Evolutionary conservation across 2,113 vertebrate species (phyloP), one percentile per base, ranked within the genome.

Genomic region (Forbesichthys papilliferus): DNA sequence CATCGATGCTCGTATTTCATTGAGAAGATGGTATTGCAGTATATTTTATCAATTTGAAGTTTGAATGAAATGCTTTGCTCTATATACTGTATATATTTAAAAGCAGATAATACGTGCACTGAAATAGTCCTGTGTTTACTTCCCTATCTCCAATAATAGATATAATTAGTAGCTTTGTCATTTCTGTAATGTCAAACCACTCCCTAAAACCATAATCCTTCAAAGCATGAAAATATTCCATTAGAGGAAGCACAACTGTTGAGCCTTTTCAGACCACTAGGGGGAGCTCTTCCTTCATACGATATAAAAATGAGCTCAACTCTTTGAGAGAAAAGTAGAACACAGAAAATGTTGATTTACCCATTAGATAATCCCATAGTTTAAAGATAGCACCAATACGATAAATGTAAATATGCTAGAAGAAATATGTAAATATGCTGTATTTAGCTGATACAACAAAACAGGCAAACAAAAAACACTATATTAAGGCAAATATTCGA

Each of bases 201-300:
- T 67, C 60, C 75, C 84, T 89, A 75, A 65, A 86, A 85, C 79
- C 82, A 66, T 78, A 88, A 71, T 75, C 77, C 61, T 69, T 64
- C 61, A 48, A 34, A 53, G 66, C 63, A 77, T 74, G 85, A 61
- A 76, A 80, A 57, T 18, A 57, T 57, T 80, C 76, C 78, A 72
- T 78, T 61, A 78, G 65, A 72, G 75, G 69, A 36, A 69, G 64
- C 20, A 71, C 69, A 76, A 33, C 34, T 56, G 68, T 54, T 52
- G 70, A 52, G 58, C 61, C 34, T 47, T 60, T 7, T 53, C 1
- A 36, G 11, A 81, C 92, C 93, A 93, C 90, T 78, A 93, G 93
- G 80, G 91, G 92, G 91, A 76, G 87, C 81, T 90, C 70, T 92
- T 84, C 79, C 68, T 91, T 84, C 88, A 90, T 77, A 71, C 76